A percentile compares a stretch with the other conserved stretches of the same genome.
These are phyloP conservation scores for Furcifer pardalis DNA, from an alignment of 2,797 vertebrate species.

Conservation along the genomic window DNA sequence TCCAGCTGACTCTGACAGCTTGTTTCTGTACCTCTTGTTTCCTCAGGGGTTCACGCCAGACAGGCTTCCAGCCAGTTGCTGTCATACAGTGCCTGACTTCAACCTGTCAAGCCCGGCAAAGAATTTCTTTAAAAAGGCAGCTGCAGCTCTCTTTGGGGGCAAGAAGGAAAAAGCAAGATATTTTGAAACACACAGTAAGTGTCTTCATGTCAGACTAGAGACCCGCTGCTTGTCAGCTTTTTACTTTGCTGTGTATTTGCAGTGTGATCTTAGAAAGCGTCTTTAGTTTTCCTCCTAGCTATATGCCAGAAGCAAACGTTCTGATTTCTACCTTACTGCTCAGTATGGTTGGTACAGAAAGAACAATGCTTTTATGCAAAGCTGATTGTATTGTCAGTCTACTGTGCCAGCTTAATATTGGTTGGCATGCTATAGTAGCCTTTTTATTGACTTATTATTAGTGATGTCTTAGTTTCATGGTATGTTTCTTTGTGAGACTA, in stretches of 20 bases:
- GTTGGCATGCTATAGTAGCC: background rate
- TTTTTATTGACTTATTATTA: no score
- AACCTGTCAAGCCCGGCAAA: conserved; percentile 96
- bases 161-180: conserved; percentile 97
- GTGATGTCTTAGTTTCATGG: no score
- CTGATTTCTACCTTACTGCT: background rate
- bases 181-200: conserved; percentile 93
- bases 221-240: background rate
- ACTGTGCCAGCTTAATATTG: background rate
- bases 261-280: background rate
- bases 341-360: background rate
- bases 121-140: conserved; percentile 98
- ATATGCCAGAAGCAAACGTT: background rate
- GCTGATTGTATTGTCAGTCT: background rate
- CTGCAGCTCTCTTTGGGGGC: conserved; percentile 95
- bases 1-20: conserved; percentile 22
- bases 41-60: conserved; percentile 95
- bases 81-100: conserved; percentile 94
- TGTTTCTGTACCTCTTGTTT: conserved; percentile 5
- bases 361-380: no score
- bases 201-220: background rate
- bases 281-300: background rate
- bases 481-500: background rate
- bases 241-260: background rate
- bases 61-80: conserved; percentile 90